Evolutionary conservation across 1,140 invertebrate species (phyloP).

Genomic region (Pseudomyrmex pallidus): DNA sequence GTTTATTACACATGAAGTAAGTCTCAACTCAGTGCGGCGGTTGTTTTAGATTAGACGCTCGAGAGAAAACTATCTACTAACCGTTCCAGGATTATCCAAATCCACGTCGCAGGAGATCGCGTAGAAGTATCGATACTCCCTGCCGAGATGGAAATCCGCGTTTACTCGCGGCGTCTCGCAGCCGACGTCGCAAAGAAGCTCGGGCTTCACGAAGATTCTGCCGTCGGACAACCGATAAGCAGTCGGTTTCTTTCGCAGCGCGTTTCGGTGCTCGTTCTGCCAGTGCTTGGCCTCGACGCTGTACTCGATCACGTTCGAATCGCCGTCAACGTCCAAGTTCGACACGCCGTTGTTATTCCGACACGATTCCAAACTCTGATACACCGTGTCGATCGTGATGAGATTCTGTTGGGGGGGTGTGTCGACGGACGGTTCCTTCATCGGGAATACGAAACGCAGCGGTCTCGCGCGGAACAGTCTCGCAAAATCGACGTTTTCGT

Average conservation of each 20-base stretch:
- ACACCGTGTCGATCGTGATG: slow-evolving; percentile 80
- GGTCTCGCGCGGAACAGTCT: slow-evolving; percentile 92
- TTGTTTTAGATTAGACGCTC: background rate
- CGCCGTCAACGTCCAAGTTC: background rate
- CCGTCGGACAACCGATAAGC: slow-evolving; percentile 85
- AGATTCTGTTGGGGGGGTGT: slow-evolving; percentile 81
- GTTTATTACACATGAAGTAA: no score
- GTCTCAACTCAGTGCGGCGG: no score
- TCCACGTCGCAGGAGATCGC: slow-evolving; percentile 95
- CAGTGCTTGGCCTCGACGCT: background rate
- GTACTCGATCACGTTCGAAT: background rate
- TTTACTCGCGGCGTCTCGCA: slow-evolving; percentile 94
- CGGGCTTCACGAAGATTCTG: slow-evolving; percentile 87
- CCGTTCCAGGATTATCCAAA: slow-evolving; percentile 91
- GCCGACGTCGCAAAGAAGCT: slow-evolving; percentile 90
- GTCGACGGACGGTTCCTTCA: slow-evolving; percentile 76
- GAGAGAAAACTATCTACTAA: slow-evolving; percentile 81
- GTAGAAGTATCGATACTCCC: slow-evolving; percentile 93
- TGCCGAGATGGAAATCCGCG: slow-evolving; percentile 89
- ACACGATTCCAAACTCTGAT: slow-evolving; percentile 42
- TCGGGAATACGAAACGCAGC: slow-evolving; percentile 89
- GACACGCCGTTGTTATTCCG: background rate
- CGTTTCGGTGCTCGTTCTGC: slow-evolving; percentile 27
- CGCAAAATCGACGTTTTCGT: slow-evolving; percentile 92
- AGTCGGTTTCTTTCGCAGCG: slow-evolving; percentile 82